phyloP scores from a whole-genome alignment of 2,797 vertebrate species.

The Pterois miles region DNA sequence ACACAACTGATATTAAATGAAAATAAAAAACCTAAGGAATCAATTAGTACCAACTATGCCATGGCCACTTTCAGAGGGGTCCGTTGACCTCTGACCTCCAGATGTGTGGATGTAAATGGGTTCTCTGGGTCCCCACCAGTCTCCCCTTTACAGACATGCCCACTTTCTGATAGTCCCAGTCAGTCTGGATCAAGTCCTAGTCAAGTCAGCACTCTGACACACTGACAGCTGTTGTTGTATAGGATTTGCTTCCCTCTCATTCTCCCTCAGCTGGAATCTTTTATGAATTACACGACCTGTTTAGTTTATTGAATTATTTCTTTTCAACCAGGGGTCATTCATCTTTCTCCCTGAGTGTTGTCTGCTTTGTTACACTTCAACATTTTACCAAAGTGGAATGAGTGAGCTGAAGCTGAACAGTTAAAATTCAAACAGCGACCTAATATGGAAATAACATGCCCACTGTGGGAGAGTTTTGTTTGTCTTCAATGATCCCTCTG shows the following conservation, averaged over 20 bases:
- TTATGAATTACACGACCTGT: background rate
- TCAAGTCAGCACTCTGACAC: too few species aligned
- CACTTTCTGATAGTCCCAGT: too few species aligned
- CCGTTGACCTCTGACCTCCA: too few species aligned
- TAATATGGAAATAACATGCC: slow-evolving; percentile 1
- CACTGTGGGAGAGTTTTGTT: background rate
- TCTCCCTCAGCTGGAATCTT: background rate
- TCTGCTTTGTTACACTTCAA: background rate
- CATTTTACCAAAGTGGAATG: background rate
- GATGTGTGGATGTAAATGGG: too few species aligned
- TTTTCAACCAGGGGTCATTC: background rate
- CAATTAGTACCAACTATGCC: too few species aligned
- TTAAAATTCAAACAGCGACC: background rate
- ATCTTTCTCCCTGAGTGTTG: background rate
- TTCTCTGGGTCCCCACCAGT: too few species aligned
- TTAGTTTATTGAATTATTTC: background rate
- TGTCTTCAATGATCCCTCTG: background rate
- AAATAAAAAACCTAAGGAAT: too few species aligned
- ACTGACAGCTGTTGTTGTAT: too few species aligned
- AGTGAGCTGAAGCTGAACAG: background rate
- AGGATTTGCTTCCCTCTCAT: background rate
- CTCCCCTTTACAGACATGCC: too few species aligned
- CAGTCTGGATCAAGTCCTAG: too few species aligned
- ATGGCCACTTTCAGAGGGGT: too few species aligned
- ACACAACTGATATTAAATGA: too few species aligned